Conservation (phyloP, 92 coral and sea anemone genomes). For the Phenganax subtilis region DNA sequence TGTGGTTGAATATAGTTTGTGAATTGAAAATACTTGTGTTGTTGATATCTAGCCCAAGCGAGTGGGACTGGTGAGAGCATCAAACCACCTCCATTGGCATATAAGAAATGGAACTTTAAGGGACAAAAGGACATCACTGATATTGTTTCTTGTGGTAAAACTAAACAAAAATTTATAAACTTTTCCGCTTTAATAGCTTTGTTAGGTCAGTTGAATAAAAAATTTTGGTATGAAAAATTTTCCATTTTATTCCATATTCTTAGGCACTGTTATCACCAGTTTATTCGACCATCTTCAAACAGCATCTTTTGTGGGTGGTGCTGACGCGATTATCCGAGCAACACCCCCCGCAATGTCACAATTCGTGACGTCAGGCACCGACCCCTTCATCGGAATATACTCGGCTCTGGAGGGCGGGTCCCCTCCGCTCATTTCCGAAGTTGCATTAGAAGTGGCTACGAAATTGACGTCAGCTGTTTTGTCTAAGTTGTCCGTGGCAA, state of each 20-base stretch:
- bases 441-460: conserved; percentile 92
- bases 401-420: conserved; percentile 83
- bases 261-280: conserved; percentile 81
- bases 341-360: conserved; percentile 92
- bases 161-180: no score
- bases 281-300: conserved; percentile 90
- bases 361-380: conserved; percentile 73
- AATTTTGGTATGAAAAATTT: no score
- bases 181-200: no score
- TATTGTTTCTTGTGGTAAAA: conserved; percentile 91
- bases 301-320: conserved; percentile 89
- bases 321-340: conserved; percentile 68
- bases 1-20: no score
- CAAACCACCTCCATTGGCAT: conserved; percentile 91
- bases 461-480: conserved; percentile 92
- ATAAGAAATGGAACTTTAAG: conserved; percentile 92
- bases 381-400: conserved; percentile 91
- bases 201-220: no score
- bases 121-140: conserved; percentile 81
- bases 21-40: no score
- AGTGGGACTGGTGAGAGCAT: conserved; percentile 73
- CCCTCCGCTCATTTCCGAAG: conserved; percentile 89
- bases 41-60: conserved; percentile 65
- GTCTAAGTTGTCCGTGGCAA: conserved; percentile 85
- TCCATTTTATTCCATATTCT: not conserved